Evolutionary conservation across 2,797 vertebrate species (phyloP).

Genomic region (Argyrosomus regius): DNA sequence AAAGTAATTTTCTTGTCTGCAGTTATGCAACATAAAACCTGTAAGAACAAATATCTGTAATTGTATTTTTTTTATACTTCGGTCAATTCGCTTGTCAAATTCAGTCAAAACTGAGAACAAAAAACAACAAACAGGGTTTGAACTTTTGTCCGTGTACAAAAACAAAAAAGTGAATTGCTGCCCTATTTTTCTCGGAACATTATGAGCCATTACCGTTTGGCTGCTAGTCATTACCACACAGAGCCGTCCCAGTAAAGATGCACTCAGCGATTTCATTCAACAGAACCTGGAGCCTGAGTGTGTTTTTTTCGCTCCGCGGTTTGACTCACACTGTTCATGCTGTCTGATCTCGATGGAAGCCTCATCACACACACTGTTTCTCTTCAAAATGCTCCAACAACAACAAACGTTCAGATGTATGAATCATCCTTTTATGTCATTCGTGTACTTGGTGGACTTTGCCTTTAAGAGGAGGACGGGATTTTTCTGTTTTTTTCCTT

Average conservation of each 20-base stretch:
- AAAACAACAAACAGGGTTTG: conserved; percentile 33
- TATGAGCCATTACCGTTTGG: conserved; percentile 66
- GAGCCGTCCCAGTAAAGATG: conserved; percentile 40
- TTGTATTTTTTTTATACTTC: neutral
- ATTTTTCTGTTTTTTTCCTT: conserved; percentile 13
- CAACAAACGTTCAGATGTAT: neutral
- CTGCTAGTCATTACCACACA: conserved; percentile 60
- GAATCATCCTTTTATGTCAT: neutral
- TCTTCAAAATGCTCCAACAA: neutral
- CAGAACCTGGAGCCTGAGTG: neutral
- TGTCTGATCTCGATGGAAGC: neutral
- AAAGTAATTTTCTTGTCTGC: neutral
- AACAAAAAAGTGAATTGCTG: conserved; percentile 52
- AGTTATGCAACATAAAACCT: neutral
- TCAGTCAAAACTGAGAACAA: conserved; percentile 11
- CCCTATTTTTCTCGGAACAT: conserved; percentile 68
- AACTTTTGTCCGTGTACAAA: conserved; percentile 56
- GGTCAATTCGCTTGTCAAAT: conserved; percentile 8
- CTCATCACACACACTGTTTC: neutral
- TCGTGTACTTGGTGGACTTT: neutral
- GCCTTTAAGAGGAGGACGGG: conserved; percentile 48
- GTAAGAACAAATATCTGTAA: neutral
- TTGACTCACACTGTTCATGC: neutral
- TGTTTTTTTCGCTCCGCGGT: neutral
- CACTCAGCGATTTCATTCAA: conserved; percentile 36